Percentiles rank a stretch among this genome's conserved stretches.
Evolutionary conservation across 2,113 vertebrate genomes (phyloP).

Genomic region (Miniopterus natalensis): DNA sequence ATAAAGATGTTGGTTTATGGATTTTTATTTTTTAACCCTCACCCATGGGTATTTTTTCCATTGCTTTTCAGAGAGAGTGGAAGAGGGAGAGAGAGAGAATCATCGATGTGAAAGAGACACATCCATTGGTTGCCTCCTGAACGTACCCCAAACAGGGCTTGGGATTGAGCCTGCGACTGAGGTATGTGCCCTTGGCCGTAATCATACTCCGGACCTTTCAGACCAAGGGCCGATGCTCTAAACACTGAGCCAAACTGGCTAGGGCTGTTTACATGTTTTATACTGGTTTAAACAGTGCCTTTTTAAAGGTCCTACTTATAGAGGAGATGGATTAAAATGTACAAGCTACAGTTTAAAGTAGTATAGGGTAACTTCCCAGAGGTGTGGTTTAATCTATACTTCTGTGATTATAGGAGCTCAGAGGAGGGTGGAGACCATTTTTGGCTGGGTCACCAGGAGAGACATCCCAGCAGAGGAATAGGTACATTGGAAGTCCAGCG

Average conservation of each 20-base stretch:
- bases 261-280: slow-evolving; percentile 4
- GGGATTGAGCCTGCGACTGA: too few relatives aligned
- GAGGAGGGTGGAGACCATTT: background rate
- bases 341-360: background rate
- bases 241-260: background rate
- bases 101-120: background rate
- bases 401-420: background rate
- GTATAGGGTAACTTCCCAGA: background rate
- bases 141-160: too few relatives aligned
- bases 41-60: too few relatives aligned
- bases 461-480: background rate
- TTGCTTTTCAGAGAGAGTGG: background rate
- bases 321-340: background rate
- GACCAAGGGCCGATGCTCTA: too few relatives aligned
- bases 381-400: background rate
- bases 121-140: background rate
- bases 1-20: slow-evolving; percentile 30
- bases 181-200: too few relatives aligned
- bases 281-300: background rate
- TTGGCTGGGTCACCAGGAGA: background rate
- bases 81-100: background rate
- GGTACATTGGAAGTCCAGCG: background rate
- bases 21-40: background rate
- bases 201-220: too few relatives aligned
- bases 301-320: background rate